Evolutionary conservation across 1,140 invertebrate species (phyloP).

Genomic region (Muscidifurax raptorellus): DNA sequence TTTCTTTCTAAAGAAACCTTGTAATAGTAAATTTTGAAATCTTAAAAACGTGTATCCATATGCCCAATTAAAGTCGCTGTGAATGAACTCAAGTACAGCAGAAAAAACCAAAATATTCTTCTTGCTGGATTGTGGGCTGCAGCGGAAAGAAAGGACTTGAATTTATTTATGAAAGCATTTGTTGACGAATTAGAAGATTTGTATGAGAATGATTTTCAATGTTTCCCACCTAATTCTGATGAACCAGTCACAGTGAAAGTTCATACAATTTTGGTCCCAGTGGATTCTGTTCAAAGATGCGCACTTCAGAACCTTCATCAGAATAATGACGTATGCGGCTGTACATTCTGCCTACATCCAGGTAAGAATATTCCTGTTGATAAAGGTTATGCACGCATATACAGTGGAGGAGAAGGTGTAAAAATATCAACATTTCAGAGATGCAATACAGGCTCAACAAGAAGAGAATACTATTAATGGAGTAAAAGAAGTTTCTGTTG

Average conservation of each 20-base stretch:
- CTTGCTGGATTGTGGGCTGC: conserved; percentile 50
- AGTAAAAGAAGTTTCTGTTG: conserved; percentile 45
- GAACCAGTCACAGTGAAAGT: conserved; percentile 47
- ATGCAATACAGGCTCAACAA: conserved; percentile 33
- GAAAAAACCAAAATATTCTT: conserved; percentile 51
- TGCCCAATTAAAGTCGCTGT: conserved; percentile 50
- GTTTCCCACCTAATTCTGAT: conserved; percentile 12
- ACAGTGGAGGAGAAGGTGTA: neutral
- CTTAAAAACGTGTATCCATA: conserved; percentile 23
- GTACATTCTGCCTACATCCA: conserved; percentile 42
- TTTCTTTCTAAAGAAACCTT: no score
- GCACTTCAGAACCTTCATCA: conserved; percentile 50
- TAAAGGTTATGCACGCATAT: conserved; percentile 26
- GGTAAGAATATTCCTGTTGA: conserved; percentile 25
- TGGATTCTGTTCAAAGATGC: conserved; percentile 49
- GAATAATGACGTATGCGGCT: conserved; percentile 50
- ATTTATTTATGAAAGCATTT: conserved; percentile 50
- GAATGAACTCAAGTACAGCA: conserved; percentile 50
- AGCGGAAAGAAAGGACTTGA: conserved; percentile 38
- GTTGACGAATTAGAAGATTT: conserved; percentile 54
- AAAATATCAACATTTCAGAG: neutral
- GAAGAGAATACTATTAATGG: conserved; percentile 43
- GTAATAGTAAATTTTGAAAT: no score
- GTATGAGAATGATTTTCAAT: conserved; percentile 41
- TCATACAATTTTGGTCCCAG: conserved; percentile 40